Evolutionary conservation across 2,797 vertebrate genomes (phyloP).

Genomic region (Chaenodraco wilsoni): DNA sequence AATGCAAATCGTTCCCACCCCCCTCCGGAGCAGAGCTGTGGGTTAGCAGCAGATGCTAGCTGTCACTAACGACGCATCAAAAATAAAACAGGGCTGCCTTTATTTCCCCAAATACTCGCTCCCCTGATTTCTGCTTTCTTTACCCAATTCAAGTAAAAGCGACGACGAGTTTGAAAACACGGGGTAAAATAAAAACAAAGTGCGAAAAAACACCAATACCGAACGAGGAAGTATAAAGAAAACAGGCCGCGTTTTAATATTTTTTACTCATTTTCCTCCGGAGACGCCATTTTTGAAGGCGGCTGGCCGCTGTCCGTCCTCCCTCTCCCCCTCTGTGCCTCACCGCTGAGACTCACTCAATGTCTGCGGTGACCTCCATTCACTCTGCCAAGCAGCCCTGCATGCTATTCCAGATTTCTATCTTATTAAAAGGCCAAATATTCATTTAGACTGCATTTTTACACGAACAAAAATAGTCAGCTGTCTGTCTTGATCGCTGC

Average conservation of each 20-base stretch:
- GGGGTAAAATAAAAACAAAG: neutral
- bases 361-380: conserved; percentile 80
- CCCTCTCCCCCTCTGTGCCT: conserved; percentile 70
- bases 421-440: conserved; percentile 14
- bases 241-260: conserved; percentile 83
- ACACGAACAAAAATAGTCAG: conserved; percentile 26
- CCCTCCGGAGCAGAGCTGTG: conserved; percentile 56
- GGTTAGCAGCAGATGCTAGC: conserved; percentile 79
- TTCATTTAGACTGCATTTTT: conserved; percentile 30
- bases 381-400: conserved; percentile 50
- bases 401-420: conserved; percentile 45
- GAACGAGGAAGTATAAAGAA: conserved; percentile 63
- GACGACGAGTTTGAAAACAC: conserved; percentile 13
- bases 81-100: conserved; percentile 80
- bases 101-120: conserved; percentile 61
- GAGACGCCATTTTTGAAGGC: conserved; percentile 91
- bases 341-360: conserved; percentile 65
- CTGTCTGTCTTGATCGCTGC: conserved; percentile 27
- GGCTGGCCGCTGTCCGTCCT: conserved; percentile 80
- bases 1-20: conserved; percentile 74
- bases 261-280: conserved; percentile 85
- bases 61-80: conserved; percentile 85
- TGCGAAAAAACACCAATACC: neutral
- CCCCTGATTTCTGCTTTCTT: conserved; percentile 34
- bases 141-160: conserved; percentile 21